These are phyloP conservation scores for Rhinolophus sinicus DNA, from an alignment of 2,113 vertebrate species.

Conservation along the genomic window DNA sequence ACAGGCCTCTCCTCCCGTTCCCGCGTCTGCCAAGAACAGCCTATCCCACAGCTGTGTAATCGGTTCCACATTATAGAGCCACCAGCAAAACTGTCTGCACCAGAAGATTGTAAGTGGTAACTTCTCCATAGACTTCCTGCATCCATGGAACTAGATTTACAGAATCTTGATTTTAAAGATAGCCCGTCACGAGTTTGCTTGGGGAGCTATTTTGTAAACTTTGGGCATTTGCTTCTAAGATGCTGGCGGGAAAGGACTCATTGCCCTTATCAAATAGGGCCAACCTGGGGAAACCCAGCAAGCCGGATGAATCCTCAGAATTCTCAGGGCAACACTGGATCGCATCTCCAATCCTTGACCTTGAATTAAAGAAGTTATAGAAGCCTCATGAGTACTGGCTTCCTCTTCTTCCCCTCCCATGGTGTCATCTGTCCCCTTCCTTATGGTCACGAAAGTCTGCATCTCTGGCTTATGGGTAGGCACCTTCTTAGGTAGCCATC, in stretches of 20 bases:
- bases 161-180: not conserved
- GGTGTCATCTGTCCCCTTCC: not conserved
- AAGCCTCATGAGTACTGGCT: not conserved
- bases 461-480: not conserved
- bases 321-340: too few species aligned
- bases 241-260: not conserved
- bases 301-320: not conserved
- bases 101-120: constrained; percentile 28
- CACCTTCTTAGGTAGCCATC: not conserved
- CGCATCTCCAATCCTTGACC: not conserved
- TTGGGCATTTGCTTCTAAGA: not conserved
- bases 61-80: constrained; percentile 65
- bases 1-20: constrained; percentile 44
- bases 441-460: not conserved
- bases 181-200: not conserved
- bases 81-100: constrained; percentile 39
- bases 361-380: not conserved
- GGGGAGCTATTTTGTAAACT: not conserved
- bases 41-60: constrained; percentile 69
- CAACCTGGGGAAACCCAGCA: too few species aligned
- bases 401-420: not conserved
- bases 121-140: not conserved
- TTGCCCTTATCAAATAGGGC: not conserved
- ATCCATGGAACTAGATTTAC: not conserved
- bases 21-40: constrained; percentile 65